Evolutionary conservation across 2,888 invertebrate species (phyloP), one percentile per base, ranked within the genome.

Genomic region (Mechanitis messenoides): DNA sequence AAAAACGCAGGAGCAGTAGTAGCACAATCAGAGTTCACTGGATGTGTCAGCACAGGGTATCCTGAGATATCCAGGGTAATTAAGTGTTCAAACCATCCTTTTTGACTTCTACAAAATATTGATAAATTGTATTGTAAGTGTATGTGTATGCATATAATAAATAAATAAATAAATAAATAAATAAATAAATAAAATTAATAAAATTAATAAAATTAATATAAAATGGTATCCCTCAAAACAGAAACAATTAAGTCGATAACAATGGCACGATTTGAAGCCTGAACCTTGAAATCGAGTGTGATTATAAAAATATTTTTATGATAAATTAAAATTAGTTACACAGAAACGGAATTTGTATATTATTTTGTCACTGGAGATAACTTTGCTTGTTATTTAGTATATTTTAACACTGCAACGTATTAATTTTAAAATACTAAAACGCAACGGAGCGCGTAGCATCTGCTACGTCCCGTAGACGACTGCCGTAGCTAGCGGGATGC

Each of bases 401-500:
- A 58, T 58, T 59, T 55, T 12, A 50, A 46, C 60, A 61, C 59
- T 45, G 60, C 20, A 61, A 59, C 38, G 59, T 53, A 61, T 62
- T 63, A 60, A 73, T 71, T 68, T 72, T 63, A 64, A 65, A 72
- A 69, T 58, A 73, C 78, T 74, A 72, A 71, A 73, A 67, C 80
- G 84, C 80, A 79, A 78, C 75, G 64, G 69, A 68, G 68, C 69
- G 69, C 83, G 85, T 84, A 82, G 85, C 83, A 71, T 71, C 72
- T 75, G 74, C 86, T 83, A 84, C 85, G 84, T 68, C 73, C 71
- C 83, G 85, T 85, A 85, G 84, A 78, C 71, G 76, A 89, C 87
- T 89, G 87, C 82, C 76, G 76, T 70, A 83, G 77, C 79, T 70
- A 74, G 74, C 69, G 75, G 76, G 76, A 79, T 78, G 75, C 80